Evolutionary conservation across 2,797 vertebrate genomes (phyloP).

Genomic region (Melanitta fusca): DNA sequence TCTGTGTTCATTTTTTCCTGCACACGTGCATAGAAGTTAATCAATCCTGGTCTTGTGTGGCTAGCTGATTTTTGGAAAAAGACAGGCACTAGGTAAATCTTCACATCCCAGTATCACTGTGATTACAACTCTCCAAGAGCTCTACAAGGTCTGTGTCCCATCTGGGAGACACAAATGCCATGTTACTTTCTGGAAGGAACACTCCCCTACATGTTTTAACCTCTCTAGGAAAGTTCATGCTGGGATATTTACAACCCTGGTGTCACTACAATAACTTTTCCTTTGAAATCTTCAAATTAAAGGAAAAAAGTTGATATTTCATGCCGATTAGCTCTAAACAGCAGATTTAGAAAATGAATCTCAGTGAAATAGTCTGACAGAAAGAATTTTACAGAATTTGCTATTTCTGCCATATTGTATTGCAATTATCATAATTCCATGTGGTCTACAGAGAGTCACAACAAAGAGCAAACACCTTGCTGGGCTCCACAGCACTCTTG

Average conservation of each 20-base stretch:
- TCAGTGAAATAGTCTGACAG: conserved; percentile 45
- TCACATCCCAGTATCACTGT: neutral
- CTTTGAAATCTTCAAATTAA: conserved; percentile 21
- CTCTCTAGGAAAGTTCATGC: neutral
- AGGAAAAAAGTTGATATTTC: conserved; percentile 9
- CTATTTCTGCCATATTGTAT: neutral
- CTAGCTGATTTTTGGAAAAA: neutral
- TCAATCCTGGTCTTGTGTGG: neutral
- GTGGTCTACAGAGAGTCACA: neutral
- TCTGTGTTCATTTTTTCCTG: neutral
- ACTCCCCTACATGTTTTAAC: neutral
- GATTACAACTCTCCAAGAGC: neutral
- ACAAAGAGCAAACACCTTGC: neutral
- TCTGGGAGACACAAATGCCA: neutral
- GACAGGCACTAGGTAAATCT: neutral
- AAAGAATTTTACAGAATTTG: neutral
- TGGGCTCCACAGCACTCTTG: rapidly evolving
- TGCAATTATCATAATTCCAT: neutral
- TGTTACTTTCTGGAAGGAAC: conserved; percentile 5
- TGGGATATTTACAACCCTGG: neutral
- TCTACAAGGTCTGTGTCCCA: neutral
- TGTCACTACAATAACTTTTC: neutral
- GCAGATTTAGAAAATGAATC: conserved; percentile 53
- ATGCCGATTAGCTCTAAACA: conserved; percentile 34
- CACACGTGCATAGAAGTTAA: neutral